Evolutionary conservation across 2,113 vertebrate genomes (phyloP), one percentile per base, ranked within the genome.

Genomic region (Lates calcarifer): DNA sequence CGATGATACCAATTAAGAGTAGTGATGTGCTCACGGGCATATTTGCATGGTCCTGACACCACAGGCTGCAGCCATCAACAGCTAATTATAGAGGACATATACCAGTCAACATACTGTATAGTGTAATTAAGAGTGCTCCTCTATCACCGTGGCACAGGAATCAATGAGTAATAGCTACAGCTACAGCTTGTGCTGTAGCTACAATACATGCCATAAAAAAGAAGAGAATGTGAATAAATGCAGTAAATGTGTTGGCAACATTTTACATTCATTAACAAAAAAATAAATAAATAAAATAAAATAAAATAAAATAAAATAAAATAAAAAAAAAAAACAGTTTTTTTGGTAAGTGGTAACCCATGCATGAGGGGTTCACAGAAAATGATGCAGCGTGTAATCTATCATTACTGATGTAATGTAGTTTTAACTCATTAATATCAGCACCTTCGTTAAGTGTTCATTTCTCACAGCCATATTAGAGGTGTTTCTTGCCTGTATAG

Each of bases 1-100:
- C 9, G 35, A 9, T 22, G 35, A 39, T 4, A 64, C 57, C 84
- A 80, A 76, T 85, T 81, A 83, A 83, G 65, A 73, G 78, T 5
- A 28, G 60, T 0, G 41, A 78, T 60, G 53, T 29, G 58, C 68
- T 73, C 51, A 8, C 6, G 9, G 68, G 62, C 26, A 57, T 69
- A 63, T 80, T 84, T 85, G 64, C 77, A 64, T 22, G 29, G 70
- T 68, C 26, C 26, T 76, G 83, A 74, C 81, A 35, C 29, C 62
- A 13, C 56, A 33, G 41, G 71, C 55, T 29, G 74, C 58, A 72
- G 57, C 70, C 26, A 39, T 72, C 76, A 79, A 28, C 79, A 28
- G 67, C 68, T 77, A 86, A 90, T 87, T 87, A 82, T 55, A 62
- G 61, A 71, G 68, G 53, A 85, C 33, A 39, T 61, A 62, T 37